These are phyloP conservation scores for Rutilus rutilus DNA, from an alignment of 2,113 vertebrate genomes.

Conservation along the genomic window DNA sequence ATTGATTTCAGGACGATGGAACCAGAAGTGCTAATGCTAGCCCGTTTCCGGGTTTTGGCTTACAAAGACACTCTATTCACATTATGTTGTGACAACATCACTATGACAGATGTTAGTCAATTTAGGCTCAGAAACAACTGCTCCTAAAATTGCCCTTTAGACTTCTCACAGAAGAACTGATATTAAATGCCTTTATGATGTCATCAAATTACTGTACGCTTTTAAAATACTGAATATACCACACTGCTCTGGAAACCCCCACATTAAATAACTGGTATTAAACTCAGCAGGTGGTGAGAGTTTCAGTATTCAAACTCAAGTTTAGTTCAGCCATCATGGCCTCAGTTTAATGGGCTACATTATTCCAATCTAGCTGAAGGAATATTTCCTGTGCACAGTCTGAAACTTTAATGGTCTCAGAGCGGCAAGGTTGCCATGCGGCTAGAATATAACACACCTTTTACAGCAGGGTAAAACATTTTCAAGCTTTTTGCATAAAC, in stretches of 20 bases:
- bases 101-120: background rate
- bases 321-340: background rate
- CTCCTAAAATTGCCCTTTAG: background rate
- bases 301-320: constrained; percentile 1
- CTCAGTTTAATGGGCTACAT: background rate
- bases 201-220: background rate
- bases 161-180: background rate
- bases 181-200: background rate
- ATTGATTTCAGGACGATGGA: no score
- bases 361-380: background rate
- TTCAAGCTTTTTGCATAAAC: constrained; percentile 12
- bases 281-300: constrained; percentile 17
- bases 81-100: no score
- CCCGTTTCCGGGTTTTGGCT: no score
- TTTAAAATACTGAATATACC: background rate
- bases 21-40: no score
- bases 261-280: constrained; percentile 15
- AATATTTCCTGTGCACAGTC: constrained; percentile 21
- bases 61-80: no score
- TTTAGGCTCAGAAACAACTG: background rate
- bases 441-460: background rate
- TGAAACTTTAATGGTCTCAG: constrained; percentile 16
- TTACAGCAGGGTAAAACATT: background rate
- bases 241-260: constrained; percentile 19
- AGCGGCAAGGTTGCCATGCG: background rate